A percentile compares a stretch with the other conserved stretches of the same genome.
Evolutionary conservation across 2,797 vertebrate species (phyloP).

Genomic region (Heteromormyrus szaboi): DNA sequence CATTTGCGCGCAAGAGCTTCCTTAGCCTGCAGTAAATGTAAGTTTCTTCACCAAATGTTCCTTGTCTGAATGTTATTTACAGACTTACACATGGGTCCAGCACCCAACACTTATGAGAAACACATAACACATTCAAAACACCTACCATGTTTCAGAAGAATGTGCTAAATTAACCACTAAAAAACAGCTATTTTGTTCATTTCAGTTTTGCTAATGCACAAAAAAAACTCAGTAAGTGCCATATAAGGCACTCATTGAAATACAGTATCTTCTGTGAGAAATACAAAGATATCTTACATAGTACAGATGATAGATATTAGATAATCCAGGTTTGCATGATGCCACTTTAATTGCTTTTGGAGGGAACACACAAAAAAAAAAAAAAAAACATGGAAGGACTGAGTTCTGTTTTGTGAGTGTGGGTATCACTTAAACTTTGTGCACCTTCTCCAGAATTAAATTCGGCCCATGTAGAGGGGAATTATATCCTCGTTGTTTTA

Average conservation of each 20-base stretch:
- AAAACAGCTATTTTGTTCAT: background rate
- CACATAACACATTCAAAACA: constrained; percentile 2
- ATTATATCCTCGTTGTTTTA: constrained; percentile 70
- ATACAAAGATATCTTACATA: background rate
- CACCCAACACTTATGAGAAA: background rate
- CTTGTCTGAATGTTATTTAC: background rate
- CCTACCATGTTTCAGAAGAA: constrained; percentile 3
- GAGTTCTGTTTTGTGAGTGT: constrained; percentile 25
- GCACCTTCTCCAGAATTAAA: constrained; percentile 43
- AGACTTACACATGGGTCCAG: background rate
- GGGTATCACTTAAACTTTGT: constrained; percentile 48
- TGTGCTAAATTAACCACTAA: background rate
- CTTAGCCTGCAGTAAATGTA: background rate
- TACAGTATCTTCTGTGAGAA: background rate
- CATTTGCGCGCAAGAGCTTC: background rate
- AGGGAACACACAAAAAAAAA: background rate
- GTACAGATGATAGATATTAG: background rate
- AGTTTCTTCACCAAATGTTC: background rate
- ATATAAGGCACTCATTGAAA: background rate
- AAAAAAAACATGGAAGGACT: background rate
- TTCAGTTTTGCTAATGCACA: background rate
- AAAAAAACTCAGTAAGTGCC: background rate
- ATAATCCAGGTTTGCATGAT: background rate
- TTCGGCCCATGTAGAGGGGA: constrained; percentile 57
- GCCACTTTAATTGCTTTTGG: background rate